Conservation (phyloP, 2,888 invertebrate species). For the Opisthograptis luteolata region DNA sequence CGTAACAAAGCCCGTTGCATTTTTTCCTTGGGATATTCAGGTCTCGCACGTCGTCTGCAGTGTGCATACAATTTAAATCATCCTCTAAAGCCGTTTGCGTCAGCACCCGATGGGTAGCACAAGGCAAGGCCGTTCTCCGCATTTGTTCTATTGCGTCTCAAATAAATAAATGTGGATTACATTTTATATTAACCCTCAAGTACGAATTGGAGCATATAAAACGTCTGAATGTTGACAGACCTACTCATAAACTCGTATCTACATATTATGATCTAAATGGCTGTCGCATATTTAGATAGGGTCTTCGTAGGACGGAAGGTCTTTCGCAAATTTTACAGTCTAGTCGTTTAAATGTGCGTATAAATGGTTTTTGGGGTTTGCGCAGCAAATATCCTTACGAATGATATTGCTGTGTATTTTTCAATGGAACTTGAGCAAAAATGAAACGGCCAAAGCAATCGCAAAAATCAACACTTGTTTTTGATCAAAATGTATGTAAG, state of each 20-base stretch:
- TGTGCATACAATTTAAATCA: conserved; percentile 47
- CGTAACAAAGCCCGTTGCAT: conserved; percentile 37
- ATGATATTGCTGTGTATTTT: too few species aligned
- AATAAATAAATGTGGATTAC: conserved; percentile 19
- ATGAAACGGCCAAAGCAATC: neutral
- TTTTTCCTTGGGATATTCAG: conserved; percentile 32
- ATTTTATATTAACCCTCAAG: conserved; percentile 12
- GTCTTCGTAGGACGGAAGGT: neutral
- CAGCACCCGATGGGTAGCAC: conserved; percentile 46
- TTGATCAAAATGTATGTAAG: too few species aligned
- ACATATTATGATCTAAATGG: too few species aligned
- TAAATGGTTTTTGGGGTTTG: too few species aligned
- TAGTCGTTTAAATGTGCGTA: neutral
- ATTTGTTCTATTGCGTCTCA: conserved; percentile 38
- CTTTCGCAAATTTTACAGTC: neutral
- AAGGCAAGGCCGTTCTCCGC: conserved; percentile 43
- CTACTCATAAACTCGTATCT: too few species aligned
- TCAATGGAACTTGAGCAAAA: neutral
- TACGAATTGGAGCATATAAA: neutral
- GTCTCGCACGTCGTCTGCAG: conserved; percentile 30
- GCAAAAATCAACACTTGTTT: neutral
- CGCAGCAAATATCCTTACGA: too few species aligned
- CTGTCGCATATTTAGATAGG: neutral
- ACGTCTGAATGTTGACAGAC: neutral
- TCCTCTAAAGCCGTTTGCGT: conserved; percentile 47